phyloP scores from a whole-genome alignment of 2,113 vertebrate genomes.

The Xiphorhynchus elegans region DNA sequence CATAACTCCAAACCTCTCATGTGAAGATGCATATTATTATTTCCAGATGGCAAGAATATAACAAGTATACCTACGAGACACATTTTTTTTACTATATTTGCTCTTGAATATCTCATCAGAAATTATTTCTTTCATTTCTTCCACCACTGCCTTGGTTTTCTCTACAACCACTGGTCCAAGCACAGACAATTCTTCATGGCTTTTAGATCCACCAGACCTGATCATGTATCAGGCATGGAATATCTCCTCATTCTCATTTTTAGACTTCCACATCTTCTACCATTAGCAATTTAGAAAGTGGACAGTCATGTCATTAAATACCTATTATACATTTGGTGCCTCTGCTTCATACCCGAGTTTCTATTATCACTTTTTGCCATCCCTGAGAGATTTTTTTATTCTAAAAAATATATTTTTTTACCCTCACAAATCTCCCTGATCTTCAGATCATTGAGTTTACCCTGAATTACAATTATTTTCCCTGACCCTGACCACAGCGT shows the following conservation, averaged over 20 bases:
- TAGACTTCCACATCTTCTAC: not conserved
- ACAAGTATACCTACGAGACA: slow-evolving; percentile 51
- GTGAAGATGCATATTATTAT: slow-evolving; percentile 39
- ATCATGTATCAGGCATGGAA: not conserved
- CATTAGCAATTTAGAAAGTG: not conserved
- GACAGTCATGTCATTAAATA: not conserved
- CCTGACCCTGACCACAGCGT: not conserved
- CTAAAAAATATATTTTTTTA: not conserved
- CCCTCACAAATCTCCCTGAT: not conserved
- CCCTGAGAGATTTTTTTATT: not conserved
- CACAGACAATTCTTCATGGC: not conserved
- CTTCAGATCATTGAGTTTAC: not conserved
- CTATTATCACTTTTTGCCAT: rapidly evolving
- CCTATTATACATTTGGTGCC: not conserved
- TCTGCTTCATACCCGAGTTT: not conserved
- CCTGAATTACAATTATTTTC: not conserved
- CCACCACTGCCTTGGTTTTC: not conserved
- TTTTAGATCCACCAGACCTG: not conserved
- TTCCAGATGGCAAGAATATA: slow-evolving; percentile 59
- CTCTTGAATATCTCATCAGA: slow-evolving; percentile 12
- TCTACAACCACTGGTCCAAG: not conserved
- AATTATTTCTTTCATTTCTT: slow-evolving; percentile 43
- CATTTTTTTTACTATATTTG: not conserved
- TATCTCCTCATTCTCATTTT: not conserved
- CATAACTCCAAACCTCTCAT: not conserved